phyloP scores from a whole-genome alignment of 2,888 invertebrate genomes.

The Cheilosia impressa region DNA sequence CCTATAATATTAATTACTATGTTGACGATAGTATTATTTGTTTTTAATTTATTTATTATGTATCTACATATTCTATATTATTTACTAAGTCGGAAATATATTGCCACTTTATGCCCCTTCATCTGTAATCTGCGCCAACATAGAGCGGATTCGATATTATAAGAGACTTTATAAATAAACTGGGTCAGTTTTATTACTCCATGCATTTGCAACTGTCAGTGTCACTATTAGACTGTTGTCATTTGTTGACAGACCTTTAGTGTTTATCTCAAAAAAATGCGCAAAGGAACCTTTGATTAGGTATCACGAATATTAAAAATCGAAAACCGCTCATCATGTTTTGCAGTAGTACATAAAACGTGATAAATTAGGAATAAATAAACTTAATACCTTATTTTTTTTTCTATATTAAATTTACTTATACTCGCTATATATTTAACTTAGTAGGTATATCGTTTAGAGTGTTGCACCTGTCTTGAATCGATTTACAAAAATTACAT shows the following conservation, averaged over 20 bases:
- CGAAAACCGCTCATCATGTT: slow-evolving; percentile 13
- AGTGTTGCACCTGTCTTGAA: slow-evolving; percentile 19
- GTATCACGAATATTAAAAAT: background rate
- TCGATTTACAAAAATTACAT: slow-evolving; percentile 66
- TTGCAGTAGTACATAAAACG: slow-evolving; percentile 51
- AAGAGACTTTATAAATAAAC: background rate
- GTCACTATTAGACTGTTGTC: no score
- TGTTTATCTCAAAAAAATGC: no score
- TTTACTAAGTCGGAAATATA: slow-evolving; percentile 37
- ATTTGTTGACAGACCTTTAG: no score
- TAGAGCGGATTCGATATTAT: slow-evolving; percentile 12
- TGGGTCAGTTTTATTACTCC: background rate
- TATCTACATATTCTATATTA: slow-evolving; percentile 61
- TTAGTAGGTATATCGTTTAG: slow-evolving; percentile 36
- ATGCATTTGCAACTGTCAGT: background rate
- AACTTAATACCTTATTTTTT: slow-evolving; percentile 15
- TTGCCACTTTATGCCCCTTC: slow-evolving; percentile 37
- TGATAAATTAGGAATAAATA: slow-evolving; percentile 36
- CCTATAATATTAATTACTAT: slow-evolving; percentile 57
- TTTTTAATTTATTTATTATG: slow-evolving; percentile 51
- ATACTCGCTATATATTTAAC: slow-evolving; percentile 4
- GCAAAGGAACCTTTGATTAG: background rate
- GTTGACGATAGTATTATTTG: slow-evolving; percentile 30
- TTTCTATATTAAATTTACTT: slow-evolving; percentile 33
- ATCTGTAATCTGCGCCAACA: slow-evolving; percentile 31